Evolutionary conservation across 2,797 vertebrate species (phyloP), one percentile per base, ranked within the genome.

Genomic region (Pipistrellus pygmaeus): DNA sequence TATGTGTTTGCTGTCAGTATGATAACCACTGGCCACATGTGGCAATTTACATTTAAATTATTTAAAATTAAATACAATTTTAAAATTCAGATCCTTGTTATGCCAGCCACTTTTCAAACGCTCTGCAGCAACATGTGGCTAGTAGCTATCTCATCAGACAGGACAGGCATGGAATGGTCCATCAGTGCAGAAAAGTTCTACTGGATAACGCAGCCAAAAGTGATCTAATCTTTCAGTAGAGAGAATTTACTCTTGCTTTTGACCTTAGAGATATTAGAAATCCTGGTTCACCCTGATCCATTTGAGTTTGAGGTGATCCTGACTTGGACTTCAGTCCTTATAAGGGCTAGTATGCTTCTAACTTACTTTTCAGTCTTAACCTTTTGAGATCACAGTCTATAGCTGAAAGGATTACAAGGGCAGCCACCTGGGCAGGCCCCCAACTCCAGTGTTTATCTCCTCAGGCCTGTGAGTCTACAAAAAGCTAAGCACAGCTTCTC

Each of bases 41-140:
- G 71, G 20, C 27, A 83, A 18, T 77, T 85, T 92, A 51, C 30
- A 62, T 78, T 89, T 85, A 94, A 88, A 53, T 81, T 80, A 53
- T 84, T 88, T 80, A 83, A 86, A 93, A 94, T 57, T 72, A 46
- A 71, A 41, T 90, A 73, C 82, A 83, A 73, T 38, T 82, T 48
- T 27, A 78, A 85, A 77, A 72, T 81, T 80, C 35, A 81, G 20
- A 69, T 69, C 23, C 23, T 71, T 85, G 17, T 41, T 80, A 41
- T 3, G 32, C 13, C 32, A 85, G 32, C 14, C 71, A 44, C 27
- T 21, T 91, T 91, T 96, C 53, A 81, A 20, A 62, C 85, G 53
- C 27, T 77, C 44, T 64, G 0, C 44, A 92, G 44, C 30, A 4
- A 64, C 4, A 7, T 21, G 44, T 86, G 64, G 44, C 38, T 69